Percentiles rank a stretch among this genome's conserved stretches.
phyloP scores from a whole-genome alignment of 2,888 invertebrate species.

The Xestobium rufovillosum region DNA sequence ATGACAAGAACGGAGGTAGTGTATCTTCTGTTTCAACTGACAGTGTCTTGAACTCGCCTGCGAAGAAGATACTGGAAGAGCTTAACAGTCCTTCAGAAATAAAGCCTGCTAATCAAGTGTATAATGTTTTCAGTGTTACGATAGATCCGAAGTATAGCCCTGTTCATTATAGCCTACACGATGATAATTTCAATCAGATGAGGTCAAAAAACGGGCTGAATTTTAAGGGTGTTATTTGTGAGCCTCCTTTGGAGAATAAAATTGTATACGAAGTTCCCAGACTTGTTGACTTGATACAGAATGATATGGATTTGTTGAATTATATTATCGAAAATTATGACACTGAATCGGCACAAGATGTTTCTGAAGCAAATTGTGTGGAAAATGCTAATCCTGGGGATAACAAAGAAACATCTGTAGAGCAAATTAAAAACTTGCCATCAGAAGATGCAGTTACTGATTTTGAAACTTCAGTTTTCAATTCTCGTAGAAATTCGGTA shows the following conservation, averaged over 20 bases:
- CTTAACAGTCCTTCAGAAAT: slow-evolving; percentile 36
- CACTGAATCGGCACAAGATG: slow-evolving; percentile 17
- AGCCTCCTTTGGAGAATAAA: neutral
- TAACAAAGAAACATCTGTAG: too few species aligned
- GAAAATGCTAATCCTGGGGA: too few species aligned
- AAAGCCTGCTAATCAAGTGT: slow-evolving; percentile 38
- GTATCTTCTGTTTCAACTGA: neutral
- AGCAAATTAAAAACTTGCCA: too few species aligned
- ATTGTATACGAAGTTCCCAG: slow-evolving; percentile 18
- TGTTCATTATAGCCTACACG: slow-evolving; percentile 17
- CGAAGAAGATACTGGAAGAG: slow-evolving; percentile 32
- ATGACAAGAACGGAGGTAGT: slow-evolving; percentile 14
- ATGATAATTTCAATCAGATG: too few species aligned
- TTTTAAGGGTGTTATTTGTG: neutral
- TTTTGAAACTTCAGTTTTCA: too few species aligned
- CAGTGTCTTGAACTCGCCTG: slow-evolving; percentile 21
- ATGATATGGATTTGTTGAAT: slow-evolving; percentile 33
- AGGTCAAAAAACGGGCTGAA: neutral
- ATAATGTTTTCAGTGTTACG: slow-evolving; percentile 40
- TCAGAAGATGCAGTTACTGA: too few species aligned
- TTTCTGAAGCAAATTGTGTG: neutral
- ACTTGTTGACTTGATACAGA: slow-evolving; percentile 31
- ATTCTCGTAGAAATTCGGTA: too few species aligned
- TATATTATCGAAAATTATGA: slow-evolving; percentile 32
- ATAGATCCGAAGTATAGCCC: slow-evolving; percentile 34